Evolutionary conservation across 2,113 vertebrate genomes (phyloP).

Genomic region (Emydura subglobosa): DNA sequence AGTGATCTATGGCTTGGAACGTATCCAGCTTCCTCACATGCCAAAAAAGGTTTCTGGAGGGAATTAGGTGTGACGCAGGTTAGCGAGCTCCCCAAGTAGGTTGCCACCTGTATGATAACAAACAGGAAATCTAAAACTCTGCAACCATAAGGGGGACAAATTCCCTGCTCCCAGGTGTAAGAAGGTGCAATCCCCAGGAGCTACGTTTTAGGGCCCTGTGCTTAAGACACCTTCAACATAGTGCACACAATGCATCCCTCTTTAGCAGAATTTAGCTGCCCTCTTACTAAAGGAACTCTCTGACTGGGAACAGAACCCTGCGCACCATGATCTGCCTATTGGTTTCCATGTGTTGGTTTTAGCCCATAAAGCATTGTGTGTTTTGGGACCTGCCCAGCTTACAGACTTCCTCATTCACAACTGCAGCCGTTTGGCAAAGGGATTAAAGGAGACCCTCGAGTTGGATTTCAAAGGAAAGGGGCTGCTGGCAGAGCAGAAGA

Average conservation of each 20-base stretch:
- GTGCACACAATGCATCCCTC: fast-evolving
- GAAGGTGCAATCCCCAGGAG: background rate
- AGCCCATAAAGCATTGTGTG: background rate
- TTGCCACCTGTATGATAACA: background rate
- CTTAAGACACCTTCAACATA: background rate
- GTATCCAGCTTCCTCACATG: background rate
- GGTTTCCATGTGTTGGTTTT: background rate
- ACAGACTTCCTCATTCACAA: background rate
- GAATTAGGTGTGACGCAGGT: background rate
- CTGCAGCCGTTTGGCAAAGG: background rate
- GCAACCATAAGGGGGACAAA: background rate
- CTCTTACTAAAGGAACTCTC: background rate
- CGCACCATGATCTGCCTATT: background rate
- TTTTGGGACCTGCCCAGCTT: background rate
- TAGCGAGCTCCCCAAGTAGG: background rate
- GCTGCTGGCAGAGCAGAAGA: background rate
- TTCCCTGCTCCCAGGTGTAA: background rate
- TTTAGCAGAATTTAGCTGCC: background rate
- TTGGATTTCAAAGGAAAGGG: background rate
- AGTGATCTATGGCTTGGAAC: background rate
- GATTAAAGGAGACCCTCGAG: background rate
- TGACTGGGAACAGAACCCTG: background rate
- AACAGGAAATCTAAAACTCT: background rate
- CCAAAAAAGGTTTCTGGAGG: background rate
- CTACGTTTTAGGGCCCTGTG: background rate